These are phyloP conservation scores for Corythucha ciliata DNA, from an alignment of 2,888 invertebrate species.

Conservation along the genomic window DNA sequence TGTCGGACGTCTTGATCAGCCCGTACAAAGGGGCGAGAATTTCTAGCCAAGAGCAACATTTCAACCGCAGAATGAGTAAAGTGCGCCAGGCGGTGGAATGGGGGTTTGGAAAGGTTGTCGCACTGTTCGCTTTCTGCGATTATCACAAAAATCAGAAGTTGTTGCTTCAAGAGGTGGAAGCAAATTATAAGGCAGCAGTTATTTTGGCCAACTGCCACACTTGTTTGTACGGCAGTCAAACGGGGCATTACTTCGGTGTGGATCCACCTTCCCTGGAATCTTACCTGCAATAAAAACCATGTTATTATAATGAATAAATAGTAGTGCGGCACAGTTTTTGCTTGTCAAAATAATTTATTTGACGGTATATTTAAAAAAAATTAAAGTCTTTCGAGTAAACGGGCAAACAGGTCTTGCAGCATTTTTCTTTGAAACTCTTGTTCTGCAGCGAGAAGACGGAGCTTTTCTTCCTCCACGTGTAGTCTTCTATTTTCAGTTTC, in stretches of 20 bases:
- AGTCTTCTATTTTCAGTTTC: no score
- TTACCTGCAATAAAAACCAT: background rate
- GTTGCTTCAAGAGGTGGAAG: background rate
- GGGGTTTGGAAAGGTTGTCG: slow-evolving; percentile 7
- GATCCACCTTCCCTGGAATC: slow-evolving; percentile 1
- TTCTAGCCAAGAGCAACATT: background rate
- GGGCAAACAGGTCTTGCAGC: no score
- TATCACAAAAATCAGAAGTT: slow-evolving; percentile 8
- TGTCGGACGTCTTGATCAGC: background rate
- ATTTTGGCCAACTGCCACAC: slow-evolving; percentile 6
- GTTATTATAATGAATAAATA: no score
- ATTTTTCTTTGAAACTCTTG: no score
- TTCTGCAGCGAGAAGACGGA: no score
- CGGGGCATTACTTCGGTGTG: background rate
- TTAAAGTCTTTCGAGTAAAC: no score
- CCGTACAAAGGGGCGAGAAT: slow-evolving; percentile 2
- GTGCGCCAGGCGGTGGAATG: slow-evolving; percentile 7
- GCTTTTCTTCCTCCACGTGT: no score
- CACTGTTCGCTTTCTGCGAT: slow-evolving; percentile 1
- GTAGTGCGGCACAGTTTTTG: no score
- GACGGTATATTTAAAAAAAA: no score
- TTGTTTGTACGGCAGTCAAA: slow-evolving; percentile 4
- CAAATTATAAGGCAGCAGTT: background rate
- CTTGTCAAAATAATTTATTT: no score
- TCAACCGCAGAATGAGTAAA: slow-evolving; percentile 1